Conservation (phyloP, 2,113 vertebrate genomes). For the Gavia stellata region DNA sequence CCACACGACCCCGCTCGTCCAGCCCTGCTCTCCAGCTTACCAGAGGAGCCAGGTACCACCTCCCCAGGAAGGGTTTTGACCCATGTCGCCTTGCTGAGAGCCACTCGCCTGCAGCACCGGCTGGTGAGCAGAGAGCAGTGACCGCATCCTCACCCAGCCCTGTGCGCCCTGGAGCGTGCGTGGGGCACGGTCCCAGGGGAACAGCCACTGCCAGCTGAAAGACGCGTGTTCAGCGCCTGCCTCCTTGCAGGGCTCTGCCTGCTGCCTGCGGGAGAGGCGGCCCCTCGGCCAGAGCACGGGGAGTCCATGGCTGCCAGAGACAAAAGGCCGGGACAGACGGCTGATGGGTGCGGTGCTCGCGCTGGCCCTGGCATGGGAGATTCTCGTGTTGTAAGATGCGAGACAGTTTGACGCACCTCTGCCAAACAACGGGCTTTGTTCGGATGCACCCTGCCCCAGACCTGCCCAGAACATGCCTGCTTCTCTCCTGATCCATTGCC, state of each 20-base stretch:
- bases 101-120: rapidly evolving
- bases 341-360: rapidly evolving
- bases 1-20: rapidly evolving
- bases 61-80: neutral
- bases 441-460: neutral
- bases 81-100: rapidly evolving
- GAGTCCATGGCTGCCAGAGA: rapidly evolving
- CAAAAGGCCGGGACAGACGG: neutral
- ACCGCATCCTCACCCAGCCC: neutral
- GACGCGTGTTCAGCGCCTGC: rapidly evolving
- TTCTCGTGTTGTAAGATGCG: rapidly evolving
- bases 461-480: neutral
- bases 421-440: neutral
- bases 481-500: neutral
- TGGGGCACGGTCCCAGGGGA: rapidly evolving
- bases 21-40: neutral
- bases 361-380: neutral
- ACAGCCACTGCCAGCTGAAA: rapidly evolving
- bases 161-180: neutral
- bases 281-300: rapidly evolving
- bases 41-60: neutral
- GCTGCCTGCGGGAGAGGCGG: neutral
- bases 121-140: neutral
- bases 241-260: neutral
- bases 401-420: neutral